Evolutionary conservation across 2,113 vertebrate species (phyloP), one percentile per base, ranked within the genome.

Genomic region (Gopherus flavomarginatus): DNA sequence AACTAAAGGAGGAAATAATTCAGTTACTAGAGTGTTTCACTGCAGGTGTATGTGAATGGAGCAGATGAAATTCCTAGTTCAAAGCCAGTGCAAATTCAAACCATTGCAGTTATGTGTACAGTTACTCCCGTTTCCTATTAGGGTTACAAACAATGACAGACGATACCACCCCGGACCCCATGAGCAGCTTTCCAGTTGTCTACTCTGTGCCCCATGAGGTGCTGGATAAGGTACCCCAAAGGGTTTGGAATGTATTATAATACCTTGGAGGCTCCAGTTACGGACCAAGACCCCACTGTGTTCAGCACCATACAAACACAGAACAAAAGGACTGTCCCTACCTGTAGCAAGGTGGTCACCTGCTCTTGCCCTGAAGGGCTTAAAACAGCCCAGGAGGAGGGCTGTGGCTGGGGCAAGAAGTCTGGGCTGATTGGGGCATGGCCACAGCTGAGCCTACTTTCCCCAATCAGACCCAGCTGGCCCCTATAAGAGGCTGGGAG

Each of bases 241-340:
- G 4, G 79, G n/a, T 0, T 19, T 7, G 4, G 44, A 17, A 47
- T 1, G 19, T 2, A 8, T 44, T 1, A 3, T 1, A 0, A 1
- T 16, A 7, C 13, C 1, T 26, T 22, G 11, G 31, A 8, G 11
- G 54, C 22, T 54, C 53, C 78, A 77, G 2, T 0, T 38, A 1
- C 0, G 21, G n/a, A 29, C 5, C 3, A 1, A 19, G 65, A 19
- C 16, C 53, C 56, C 44, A 35, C 38, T 31, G 26, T 29, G 42
- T 75, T 31, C n/a, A 75, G 69, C 38, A 12, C 11, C 27, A 12
- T 44, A 42, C 72, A 44, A 44, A 14, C 42, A 77, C 11, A 27
- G 24, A 44, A 12, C 22, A 77, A 24, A 77, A 44, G 72, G 21
- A n/a, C 65, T 69, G 4, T n/a, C 35, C 35, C 65, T 69, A 19